Base-by-base conservation (phyloP, 2,113 vertebrate species). In the Bagarius yarrelli region DNA sequence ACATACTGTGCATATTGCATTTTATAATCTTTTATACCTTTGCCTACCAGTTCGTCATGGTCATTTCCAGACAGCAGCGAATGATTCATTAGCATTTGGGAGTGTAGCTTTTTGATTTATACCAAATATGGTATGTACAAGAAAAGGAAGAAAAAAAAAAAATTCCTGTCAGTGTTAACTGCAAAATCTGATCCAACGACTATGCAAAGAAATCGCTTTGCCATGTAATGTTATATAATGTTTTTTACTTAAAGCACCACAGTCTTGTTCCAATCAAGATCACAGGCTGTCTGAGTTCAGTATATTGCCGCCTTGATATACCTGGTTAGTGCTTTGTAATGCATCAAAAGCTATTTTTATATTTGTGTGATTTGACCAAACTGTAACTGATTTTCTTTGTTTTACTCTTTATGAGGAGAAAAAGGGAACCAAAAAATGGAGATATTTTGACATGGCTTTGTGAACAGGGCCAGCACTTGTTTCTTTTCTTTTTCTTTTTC, bases 131-230 rank as follows among this genome's bases (percentile, higher is more conserved):
- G 83, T 64, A 78, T 74, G 81, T 82, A 82, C 78, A 50, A 84
- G 80, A 60, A 56, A 84, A 71, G 71, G 64, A 59, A 72, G 60
- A 66, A 53, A 84, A 76, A 60, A 64, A 59, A 66, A 60, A 66
- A 53, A 64, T 53, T 78, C 61, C 82, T 67, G 55, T 80, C 78
- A 80, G 78, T 85, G 81, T 78, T 72, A 84, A 77, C 60, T 82
- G 66, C 59, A 57, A 79, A 77, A 78, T 83, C 32, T 25, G 82
- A 67, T 83, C 52, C 40, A 74, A 40, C 18, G 85, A 86, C 85
- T 83, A 84, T 84, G 85, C 83, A 84, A 86, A 86, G 85, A 81
- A 66, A 69, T 83, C 57, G 57, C 83, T 86, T 86, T 86, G 85
- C 83, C 83, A 80, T 85, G 60, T 78, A 79, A 81, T 67, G 27